These are phyloP conservation scores for Holcopasites calliopsidis DNA, from an alignment of 1,140 invertebrate genomes.

Conservation along the genomic window DNA sequence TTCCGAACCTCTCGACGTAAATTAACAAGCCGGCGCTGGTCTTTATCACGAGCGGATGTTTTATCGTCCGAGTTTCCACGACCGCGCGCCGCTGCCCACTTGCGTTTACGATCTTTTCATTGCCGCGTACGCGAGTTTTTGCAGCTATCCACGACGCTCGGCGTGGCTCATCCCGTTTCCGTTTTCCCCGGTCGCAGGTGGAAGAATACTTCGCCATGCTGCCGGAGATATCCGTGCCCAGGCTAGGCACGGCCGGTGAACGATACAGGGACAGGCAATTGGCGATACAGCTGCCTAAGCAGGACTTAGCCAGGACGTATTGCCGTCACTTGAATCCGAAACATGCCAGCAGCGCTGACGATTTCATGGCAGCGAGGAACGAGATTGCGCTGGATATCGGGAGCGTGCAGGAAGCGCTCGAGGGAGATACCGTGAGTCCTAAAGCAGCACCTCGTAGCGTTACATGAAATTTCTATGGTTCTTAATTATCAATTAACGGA, in stretches of 20 bases:
- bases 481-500: too few species aligned
- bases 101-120: constrained; percentile 15
- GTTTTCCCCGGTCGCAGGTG: constrained; percentile 70
- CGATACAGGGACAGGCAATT: constrained; percentile 90
- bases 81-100: background rate
- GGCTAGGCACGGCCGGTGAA: constrained; percentile 88
- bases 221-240: constrained; percentile 88
- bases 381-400: constrained; percentile 97
- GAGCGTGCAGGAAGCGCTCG: constrained; percentile 82
- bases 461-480: too few species aligned
- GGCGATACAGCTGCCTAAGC: constrained; percentile 94
- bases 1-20: constrained; percentile 52
- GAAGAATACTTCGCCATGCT: constrained; percentile 86
- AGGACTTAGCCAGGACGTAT: constrained; percentile 94
- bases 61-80: constrained; percentile 32
- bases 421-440: constrained; percentile 77
- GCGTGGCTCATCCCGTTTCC: too few species aligned
- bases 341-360: constrained; percentile 87
- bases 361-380: constrained; percentile 95
- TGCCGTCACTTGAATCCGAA: constrained; percentile 91
- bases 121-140: constrained; percentile 9
- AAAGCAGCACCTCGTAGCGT: too few species aligned
- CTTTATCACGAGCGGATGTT: constrained; percentile 45
- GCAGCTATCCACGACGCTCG: background rate
- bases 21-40: constrained; percentile 29